A percentile compares a stretch with the other conserved stretches of the same genome.
These are phyloP conservation scores for Chitala chitala DNA, from an alignment of 2,113 vertebrate species.

Conservation along the genomic window DNA sequence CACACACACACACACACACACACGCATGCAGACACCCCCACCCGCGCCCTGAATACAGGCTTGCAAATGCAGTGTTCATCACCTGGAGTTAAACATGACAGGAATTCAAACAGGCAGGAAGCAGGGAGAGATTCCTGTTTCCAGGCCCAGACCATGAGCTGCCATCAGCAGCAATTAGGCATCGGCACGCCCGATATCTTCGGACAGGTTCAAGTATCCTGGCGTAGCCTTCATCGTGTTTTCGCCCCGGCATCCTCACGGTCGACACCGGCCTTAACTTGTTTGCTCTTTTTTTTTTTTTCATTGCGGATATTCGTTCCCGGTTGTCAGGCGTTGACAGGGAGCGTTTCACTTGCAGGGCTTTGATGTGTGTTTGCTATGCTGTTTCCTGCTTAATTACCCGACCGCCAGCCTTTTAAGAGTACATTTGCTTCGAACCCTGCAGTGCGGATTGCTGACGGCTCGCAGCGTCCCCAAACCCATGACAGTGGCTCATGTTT, in stretches of 20 bases:
- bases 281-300: conserved; percentile 72
- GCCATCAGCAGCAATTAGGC: conserved; percentile 79
- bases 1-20: not conserved
- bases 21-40: not conserved
- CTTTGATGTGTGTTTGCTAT: conserved; percentile 14
- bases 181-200: conserved; percentile 61
- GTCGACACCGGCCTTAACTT: conserved; percentile 63
- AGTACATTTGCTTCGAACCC: not conserved
- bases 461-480: not conserved
- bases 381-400: conserved; percentile 6
- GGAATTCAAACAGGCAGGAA: conserved; percentile 67
- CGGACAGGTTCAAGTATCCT: conserved; percentile 78
- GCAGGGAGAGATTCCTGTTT: conserved; percentile 59
- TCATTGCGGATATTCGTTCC: conserved; percentile 24
- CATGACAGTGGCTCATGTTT: not conserved
- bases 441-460: no score
- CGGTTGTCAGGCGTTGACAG: conserved; percentile 15
- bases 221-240: conserved; percentile 70
- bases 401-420: not conserved
- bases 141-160: conserved; percentile 72
- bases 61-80: conserved; percentile 53
- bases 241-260: conserved; percentile 64
- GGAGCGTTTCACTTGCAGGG: conserved; percentile 16
- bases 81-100: conserved; percentile 79
- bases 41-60: conserved; percentile 33